A percentile compares a stretch with the other conserved stretches of the same genome.
These are phyloP conservation scores for Neosilurus hyrtlii DNA, from an alignment of 2,797 vertebrate genomes.

Conservation along the genomic window DNA sequence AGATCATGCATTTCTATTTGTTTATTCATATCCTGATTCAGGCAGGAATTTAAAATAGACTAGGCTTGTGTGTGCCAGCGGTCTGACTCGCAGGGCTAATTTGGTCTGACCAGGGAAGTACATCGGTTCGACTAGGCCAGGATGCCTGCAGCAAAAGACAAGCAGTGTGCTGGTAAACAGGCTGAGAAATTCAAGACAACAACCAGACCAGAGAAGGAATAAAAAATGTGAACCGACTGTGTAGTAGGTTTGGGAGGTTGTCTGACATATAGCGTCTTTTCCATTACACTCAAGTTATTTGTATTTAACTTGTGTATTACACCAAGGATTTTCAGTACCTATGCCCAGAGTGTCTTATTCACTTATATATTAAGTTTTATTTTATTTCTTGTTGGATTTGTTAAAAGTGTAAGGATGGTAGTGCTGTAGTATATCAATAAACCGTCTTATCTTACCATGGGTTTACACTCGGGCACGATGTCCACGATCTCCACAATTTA, in stretches of 20 bases:
- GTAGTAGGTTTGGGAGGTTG: neutral
- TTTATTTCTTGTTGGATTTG: neutral
- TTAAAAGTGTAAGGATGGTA: no score
- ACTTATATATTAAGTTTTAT: neutral
- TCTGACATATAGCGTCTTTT: neutral
- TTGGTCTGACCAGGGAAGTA: constrained; percentile 13
- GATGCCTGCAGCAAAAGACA: constrained; percentile 18
- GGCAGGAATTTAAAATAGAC: neutral
- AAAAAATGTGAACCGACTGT: neutral
- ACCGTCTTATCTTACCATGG: no score
- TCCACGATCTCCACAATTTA: no score
- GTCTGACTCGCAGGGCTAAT: constrained; percentile 10
- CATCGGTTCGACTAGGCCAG: neutral
- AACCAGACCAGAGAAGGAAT: neutral
- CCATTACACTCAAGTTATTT: neutral
- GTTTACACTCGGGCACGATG: no score
- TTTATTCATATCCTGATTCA: neutral
- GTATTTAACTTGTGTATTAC: neutral
- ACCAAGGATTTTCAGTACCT: neutral
- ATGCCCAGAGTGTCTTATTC: neutral
- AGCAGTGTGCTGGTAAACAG: constrained; percentile 25
- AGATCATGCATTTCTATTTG: constrained; percentile 3
- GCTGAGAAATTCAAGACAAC: constrained; percentile 1
- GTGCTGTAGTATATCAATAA: neutral
- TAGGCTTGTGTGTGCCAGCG: neutral